Evolutionary conservation across 2,888 invertebrate genomes (phyloP).

Genomic region (Oligia fasciuncula): DNA sequence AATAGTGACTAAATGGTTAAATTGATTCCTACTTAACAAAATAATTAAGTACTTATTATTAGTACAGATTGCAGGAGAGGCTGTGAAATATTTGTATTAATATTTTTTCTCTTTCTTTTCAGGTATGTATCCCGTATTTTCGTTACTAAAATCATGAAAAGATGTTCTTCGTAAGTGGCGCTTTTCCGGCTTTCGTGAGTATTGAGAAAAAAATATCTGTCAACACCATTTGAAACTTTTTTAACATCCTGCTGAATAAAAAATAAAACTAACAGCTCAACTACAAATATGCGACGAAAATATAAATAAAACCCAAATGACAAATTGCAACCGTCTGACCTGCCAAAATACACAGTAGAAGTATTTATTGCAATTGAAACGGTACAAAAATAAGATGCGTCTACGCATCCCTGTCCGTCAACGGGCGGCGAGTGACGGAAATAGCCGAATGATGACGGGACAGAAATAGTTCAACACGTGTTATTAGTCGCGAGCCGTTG

Average conservation of each 20-base stretch:
- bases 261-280: background rate
- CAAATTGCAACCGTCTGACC: constrained; percentile 50
- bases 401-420: constrained; percentile 64
- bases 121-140: constrained; percentile 47
- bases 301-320: constrained; percentile 54
- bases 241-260: constrained; percentile 21
- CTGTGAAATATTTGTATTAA: constrained; percentile 8
- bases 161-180: constrained; percentile 10
- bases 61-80: background rate
- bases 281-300: constrained; percentile 31
- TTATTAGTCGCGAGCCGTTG: constrained; percentile 56
- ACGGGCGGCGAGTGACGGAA: constrained; percentile 58
- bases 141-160: background rate
- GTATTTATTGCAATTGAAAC: constrained; percentile 60
- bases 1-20: no score
- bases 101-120: constrained; percentile 30
- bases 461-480: constrained; percentile 60
- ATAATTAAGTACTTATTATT: no score
- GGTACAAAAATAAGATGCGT: constrained; percentile 60
- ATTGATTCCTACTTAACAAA: no score
- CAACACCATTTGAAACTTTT: background rate
- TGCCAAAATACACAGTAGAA: constrained; percentile 54
- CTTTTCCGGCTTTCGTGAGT: background rate
- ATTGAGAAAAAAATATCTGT: background rate
- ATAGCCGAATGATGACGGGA: constrained; percentile 66